Evolutionary conservation across 2,888 invertebrate species (phyloP), one percentile per base, ranked within the genome.

Genomic region (Smittia sp.): DNA sequence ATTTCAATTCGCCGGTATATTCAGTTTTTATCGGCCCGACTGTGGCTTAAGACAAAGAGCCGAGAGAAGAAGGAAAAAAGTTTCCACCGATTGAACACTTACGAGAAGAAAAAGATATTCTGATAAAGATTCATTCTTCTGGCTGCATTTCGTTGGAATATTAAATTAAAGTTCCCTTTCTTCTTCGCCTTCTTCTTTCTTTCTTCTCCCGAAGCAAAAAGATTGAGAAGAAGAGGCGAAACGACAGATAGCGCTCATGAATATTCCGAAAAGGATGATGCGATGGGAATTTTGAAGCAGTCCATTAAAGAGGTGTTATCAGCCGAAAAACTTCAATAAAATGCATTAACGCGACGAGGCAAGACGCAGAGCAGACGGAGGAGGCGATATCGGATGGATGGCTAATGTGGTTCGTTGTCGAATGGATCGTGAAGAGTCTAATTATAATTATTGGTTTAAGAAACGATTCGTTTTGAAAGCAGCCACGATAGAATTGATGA

Each of bases 241-340:
- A 38, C 66, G 66, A 66, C 66, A 66, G 39, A 66, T 66, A 38
- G 68, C 38, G n/a, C 68, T 68, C 68, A 68, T 41, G 68, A 68
- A 68, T 68, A 68, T 68, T 68, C 46, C n/a, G 46, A 46, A 46
- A 46, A 46, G 46, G 15, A 6, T 46, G 46, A 46, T 46, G 46
- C 46, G 15, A n/a, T 46, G n/a, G n/a, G 58, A 18, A 58, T 58
- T 58, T 58, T 58, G 9, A 46, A 46, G 15, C 11, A 46, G 46
- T 46, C 46, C 68, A 46, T 68, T 68, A 68, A 46, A 46, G 32
- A 38, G 46, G 66, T 66, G 66, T 66, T 46, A 68, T 46, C 46
- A 46, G 68, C 39, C 68, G 68, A 46, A 46, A 46, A 68, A 68
- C 41, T 68, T 68, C 68, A 46, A 68, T 68, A 68, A 68, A 68